phyloP scores from a whole-genome alignment of 2,797 vertebrate genomes.

The Perdix hodgsoniae region DNA sequence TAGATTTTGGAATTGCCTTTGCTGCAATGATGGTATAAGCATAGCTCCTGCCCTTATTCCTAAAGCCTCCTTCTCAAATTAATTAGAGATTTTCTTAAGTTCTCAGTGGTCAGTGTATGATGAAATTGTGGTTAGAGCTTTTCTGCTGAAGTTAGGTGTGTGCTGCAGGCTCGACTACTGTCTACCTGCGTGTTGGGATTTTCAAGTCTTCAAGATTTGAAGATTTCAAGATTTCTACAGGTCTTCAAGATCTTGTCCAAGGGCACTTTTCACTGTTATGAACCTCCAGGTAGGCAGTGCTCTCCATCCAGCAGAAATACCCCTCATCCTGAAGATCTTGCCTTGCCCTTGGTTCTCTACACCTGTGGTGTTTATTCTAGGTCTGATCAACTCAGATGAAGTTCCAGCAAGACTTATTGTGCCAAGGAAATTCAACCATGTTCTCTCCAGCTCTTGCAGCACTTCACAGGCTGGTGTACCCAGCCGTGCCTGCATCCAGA shows the following conservation, averaged over 20 bases:
- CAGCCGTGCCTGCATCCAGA: not conserved
- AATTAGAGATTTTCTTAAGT: not conserved
- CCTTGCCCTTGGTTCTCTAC: constrained; percentile 54
- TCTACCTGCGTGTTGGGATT: not conserved
- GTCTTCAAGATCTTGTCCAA: not conserved
- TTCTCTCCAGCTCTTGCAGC: not conserved
- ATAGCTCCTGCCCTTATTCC: not conserved
- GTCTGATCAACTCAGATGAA: constrained; percentile 35
- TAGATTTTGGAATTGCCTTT: not conserved
- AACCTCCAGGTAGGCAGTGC: not conserved
- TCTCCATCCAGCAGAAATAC: not conserved
- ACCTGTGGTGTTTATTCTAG: constrained; percentile 64
- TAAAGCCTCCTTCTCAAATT: not conserved
- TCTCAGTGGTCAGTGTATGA: not conserved
- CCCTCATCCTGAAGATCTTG: not conserved
- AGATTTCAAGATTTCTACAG: too few species aligned
- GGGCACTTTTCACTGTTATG: not conserved
- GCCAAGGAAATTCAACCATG: not conserved
- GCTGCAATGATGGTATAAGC: not conserved
- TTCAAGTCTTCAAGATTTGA: not conserved
- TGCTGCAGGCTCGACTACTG: not conserved
- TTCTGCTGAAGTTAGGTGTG: not conserved
- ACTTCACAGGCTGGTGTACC: accelerated
- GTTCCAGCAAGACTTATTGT: constrained; percentile 3
- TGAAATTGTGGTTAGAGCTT: not conserved